Base-by-base conservation (phyloP, 2,888 invertebrate species). In the Palloptera scutellata region DNA sequence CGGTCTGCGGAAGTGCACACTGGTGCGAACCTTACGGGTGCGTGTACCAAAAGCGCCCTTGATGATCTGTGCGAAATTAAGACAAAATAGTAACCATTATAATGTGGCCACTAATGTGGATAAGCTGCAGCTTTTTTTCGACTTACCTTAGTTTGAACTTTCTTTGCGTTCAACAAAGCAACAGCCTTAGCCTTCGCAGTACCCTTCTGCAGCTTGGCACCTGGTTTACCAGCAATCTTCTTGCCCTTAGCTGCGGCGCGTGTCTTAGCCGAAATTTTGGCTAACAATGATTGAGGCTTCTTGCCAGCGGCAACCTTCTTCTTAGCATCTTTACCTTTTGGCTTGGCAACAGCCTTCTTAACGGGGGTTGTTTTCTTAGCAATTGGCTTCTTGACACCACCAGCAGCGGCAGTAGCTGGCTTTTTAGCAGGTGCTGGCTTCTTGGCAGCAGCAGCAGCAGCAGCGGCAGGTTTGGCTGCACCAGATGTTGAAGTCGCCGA, bases 1-100 rank as follows among this genome's bases (percentile, higher is more conserved):
- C 13, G 98, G 99, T 73, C 96, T 89, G 80, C 92, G 93, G 91
- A 99, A 99, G 82, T 96, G 96, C 74, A 98, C 98, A 6, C 94
- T 93, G 54, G 95, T 97, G 83, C 98, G 92, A 78, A 98, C 91
- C 87, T 98, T 96, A 74, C 96, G 90, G 12, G 91, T 89, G 66
- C 95, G 89, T 67, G 94, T 95, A 79, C 95, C 95, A 88, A 94
- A 92, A 78, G 92, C 91, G 73, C 98, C 98, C 85, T 96, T 96
- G 74, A 96, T 89, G 68, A 97, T 92, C 92, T 96, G 77, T 42
- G 86, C 84, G 71, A 62, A 48, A 73, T 9, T 45, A 68, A 53
- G 42, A 43, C 42, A 64, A n/a, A n/a, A n/a, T n/a, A n/a, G n/a
- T n/a, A n/a, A n/a, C n/a, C n/a, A n/a, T n/a, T n/a, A n/a, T n/a